Evolutionary conservation across 1,140 invertebrate genomes (phyloP).

Genomic region (Pseudomyrmex dendroicus): DNA sequence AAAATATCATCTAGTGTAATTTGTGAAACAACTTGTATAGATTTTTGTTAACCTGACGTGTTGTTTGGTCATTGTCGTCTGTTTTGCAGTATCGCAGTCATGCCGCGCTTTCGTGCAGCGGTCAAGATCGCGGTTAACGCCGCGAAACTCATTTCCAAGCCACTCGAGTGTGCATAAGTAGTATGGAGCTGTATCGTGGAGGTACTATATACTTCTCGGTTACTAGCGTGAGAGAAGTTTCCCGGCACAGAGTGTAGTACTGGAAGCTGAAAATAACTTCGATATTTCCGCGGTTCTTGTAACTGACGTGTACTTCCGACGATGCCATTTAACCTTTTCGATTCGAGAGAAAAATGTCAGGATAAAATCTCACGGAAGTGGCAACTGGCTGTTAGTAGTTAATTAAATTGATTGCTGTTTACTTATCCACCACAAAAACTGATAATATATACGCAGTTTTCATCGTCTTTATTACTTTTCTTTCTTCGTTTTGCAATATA

Average conservation of each 20-base stretch:
- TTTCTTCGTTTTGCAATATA: not conserved
- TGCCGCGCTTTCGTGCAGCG: slow-evolving; percentile 33
- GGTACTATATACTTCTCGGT: slow-evolving; percentile 41
- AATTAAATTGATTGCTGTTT: slow-evolving; percentile 4
- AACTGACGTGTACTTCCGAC: slow-evolving; percentile 42
- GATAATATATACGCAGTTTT: not conserved
- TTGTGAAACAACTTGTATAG: not conserved
- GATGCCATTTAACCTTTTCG: slow-evolving; percentile 27
- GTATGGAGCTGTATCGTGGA: slow-evolving; percentile 13
- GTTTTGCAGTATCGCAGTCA: slow-evolving; percentile 21
- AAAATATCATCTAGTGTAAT: too few species aligned
- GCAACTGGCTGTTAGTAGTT: not conserved
- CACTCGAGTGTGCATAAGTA: slow-evolving; percentile 42
- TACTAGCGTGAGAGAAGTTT: slow-evolving; percentile 25
- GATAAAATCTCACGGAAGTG: not conserved
- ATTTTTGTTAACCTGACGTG: slow-evolving; percentile 40
- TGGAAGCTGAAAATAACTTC: slow-evolving; percentile 49
- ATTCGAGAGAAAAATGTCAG: slow-evolving; percentile 43
- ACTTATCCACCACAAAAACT: not conserved
- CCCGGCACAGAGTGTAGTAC: slow-evolving; percentile 11
- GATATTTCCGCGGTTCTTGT: slow-evolving; percentile 50
- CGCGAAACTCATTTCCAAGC: slow-evolving; percentile 56
- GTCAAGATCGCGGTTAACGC: slow-evolving; percentile 59
- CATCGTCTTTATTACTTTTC: not conserved
- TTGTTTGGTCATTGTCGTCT: slow-evolving; percentile 32